These are phyloP conservation scores for Drosophila kohkoa DNA, from an alignment of 1,140 invertebrate genomes.

Conservation along the genomic window DNA sequence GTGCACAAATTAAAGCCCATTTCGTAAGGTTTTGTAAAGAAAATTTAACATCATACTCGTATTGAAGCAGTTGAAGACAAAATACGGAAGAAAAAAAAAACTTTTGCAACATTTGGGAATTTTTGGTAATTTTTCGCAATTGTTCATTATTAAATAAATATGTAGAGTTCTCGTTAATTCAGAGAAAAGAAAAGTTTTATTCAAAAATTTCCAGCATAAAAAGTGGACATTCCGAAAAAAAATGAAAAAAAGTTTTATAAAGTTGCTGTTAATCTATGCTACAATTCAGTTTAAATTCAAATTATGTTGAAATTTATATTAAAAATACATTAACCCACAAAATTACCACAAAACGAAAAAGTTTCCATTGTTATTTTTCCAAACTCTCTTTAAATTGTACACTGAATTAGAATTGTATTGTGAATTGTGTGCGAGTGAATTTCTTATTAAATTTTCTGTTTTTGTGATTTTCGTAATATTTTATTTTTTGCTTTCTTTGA, in stretches of 20 bases:
- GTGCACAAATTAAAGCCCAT: constrained; percentile 31
- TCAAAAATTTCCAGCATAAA: not conserved
- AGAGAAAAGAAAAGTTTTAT: not conserved
- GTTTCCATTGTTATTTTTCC: constrained; percentile 13
- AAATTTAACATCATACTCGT: constrained; percentile 32
- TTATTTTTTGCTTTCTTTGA: not conserved
- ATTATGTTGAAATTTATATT: constrained; percentile 48
- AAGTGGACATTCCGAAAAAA: constrained; percentile 11
- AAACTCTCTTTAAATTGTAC: constrained; percentile 15
- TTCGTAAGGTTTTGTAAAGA: constrained; percentile 19
- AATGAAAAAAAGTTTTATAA: not conserved
- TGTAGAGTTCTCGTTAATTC: constrained; percentile 10
- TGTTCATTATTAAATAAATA: not conserved
- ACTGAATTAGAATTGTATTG: constrained; percentile 4
- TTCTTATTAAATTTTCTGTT: constrained; percentile 8
- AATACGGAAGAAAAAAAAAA: not conserved
- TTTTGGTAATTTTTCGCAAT: not conserved
- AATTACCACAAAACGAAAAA: constrained; percentile 14
- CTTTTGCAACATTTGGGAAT: not conserved
- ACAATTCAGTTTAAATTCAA: constrained; percentile 28
- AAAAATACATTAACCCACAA: constrained; percentile 38
- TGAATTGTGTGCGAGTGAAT: not conserved
- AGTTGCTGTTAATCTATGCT: constrained; percentile 6
- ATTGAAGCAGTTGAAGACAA: not conserved
- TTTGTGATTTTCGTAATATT: constrained; percentile 11